Evolutionary conservation across 2,113 vertebrate species (phyloP).

Genomic region (Tetrax tetrax): DNA sequence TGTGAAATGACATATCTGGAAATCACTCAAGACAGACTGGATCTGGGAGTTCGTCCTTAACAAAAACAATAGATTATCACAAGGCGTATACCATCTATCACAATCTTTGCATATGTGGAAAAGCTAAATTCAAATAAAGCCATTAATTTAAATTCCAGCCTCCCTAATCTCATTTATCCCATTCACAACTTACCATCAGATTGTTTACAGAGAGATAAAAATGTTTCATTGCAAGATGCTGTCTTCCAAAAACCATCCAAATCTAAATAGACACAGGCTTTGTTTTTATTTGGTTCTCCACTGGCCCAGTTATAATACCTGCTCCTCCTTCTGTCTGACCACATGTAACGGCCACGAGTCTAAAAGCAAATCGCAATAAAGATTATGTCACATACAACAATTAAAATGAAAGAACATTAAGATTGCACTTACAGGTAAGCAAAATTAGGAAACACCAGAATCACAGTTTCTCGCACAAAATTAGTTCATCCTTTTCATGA

Average conservation of each 20-base stretch:
- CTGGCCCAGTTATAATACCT: constrained; percentile 82
- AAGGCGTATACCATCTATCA: not conserved
- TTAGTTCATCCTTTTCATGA: not conserved
- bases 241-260: constrained; percentile 86
- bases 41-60: not conserved
- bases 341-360: constrained; percentile 77
- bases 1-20: not conserved
- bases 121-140: not conserved
- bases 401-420: not conserved
- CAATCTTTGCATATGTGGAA: not conserved
- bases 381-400: not conserved
- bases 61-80: not conserved
- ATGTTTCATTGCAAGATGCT: constrained; percentile 75
- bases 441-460: not conserved
- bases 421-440: not conserved
- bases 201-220: constrained; percentile 84
- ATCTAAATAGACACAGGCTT: constrained; percentile 86
- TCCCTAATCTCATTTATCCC: not conserved
- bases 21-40: not conserved
- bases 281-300: constrained; percentile 83
- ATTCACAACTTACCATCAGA: constrained; percentile 76
- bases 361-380: constrained; percentile 48
- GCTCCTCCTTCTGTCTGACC: constrained; percentile 83
- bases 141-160: not conserved
- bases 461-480: not conserved